These are phyloP conservation scores for Antigone vipio DNA, from an alignment of 2,113 vertebrate species.

Conservation along the genomic window DNA sequence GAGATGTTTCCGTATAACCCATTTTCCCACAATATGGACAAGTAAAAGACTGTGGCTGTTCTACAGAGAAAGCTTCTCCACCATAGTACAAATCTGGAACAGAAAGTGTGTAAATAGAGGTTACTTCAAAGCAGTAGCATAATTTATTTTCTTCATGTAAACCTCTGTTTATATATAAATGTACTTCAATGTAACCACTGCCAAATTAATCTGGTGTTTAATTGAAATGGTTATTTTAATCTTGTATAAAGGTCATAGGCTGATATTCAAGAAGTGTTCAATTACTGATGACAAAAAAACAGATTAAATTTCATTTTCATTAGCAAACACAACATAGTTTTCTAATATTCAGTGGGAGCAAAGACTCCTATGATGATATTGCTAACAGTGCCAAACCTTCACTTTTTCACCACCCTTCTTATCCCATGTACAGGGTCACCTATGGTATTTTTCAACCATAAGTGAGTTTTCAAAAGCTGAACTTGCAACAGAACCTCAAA, in stretches of 20 bases:
- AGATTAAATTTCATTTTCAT: background rate
- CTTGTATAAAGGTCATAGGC: background rate
- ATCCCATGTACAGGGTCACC: background rate
- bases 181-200: background rate
- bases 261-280: background rate
- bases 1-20: slow-evolving; percentile 96
- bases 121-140: background rate
- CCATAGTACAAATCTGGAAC: slow-evolving; percentile 97
- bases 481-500: background rate
- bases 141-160: background rate
- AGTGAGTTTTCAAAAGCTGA: background rate
- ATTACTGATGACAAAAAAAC: background rate
- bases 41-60: slow-evolving; percentile 97
- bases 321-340: background rate
- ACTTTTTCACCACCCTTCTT: background rate
- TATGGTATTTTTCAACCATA: background rate
- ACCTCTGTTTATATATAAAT: background rate
- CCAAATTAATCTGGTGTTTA: background rate
- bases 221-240: background rate
- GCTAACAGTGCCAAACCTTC: background rate
- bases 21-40: slow-evolving; percentile 99
- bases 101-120: background rate
- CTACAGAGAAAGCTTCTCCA: slow-evolving; percentile 98
- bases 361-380: background rate
- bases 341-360: background rate